These are phyloP conservation scores for Labeo calbasu DNA, from an alignment of 2,797 vertebrate species.

Conservation along the genomic window DNA sequence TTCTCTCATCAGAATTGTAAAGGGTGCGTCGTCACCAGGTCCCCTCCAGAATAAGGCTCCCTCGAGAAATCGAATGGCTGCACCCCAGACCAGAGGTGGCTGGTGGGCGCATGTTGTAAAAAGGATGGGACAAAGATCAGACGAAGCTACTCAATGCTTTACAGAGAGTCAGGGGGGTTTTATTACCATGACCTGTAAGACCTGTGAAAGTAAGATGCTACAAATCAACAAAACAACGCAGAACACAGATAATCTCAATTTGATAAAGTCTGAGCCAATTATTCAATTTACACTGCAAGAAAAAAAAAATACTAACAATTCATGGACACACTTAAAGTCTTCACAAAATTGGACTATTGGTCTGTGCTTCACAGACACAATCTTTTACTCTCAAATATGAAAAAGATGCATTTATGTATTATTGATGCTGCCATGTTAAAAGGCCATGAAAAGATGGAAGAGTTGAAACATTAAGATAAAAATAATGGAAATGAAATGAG, in stretches of 20 bases:
- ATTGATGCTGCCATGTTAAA: conserved; percentile 3
- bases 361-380: not conserved
- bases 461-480: conserved; percentile 17
- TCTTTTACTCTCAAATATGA: not conserved
- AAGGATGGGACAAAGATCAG: conserved; percentile 37
- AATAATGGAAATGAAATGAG: conserved; percentile 13
- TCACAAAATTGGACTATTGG: not conserved
- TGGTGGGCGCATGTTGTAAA: conserved; percentile 65
- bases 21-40: conserved; percentile 66
- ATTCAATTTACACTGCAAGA: not conserved
- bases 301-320: not conserved
- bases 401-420: not conserved
- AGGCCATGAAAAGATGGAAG: not conserved
- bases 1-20: conserved; percentile 59
- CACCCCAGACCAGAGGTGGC: conserved; percentile 70
- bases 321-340: not conserved
- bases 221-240: not conserved
- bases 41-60: conserved; percentile 68
- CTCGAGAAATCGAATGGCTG: conserved; percentile 69
- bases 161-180: not conserved
- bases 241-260: not conserved
- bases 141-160: conserved; percentile 7
- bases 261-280: not conserved
- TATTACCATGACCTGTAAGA: not conserved
- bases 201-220: not conserved